Base-by-base conservation (phyloP, 2,888 invertebrate genomes). In the Patella caerulea region DNA sequence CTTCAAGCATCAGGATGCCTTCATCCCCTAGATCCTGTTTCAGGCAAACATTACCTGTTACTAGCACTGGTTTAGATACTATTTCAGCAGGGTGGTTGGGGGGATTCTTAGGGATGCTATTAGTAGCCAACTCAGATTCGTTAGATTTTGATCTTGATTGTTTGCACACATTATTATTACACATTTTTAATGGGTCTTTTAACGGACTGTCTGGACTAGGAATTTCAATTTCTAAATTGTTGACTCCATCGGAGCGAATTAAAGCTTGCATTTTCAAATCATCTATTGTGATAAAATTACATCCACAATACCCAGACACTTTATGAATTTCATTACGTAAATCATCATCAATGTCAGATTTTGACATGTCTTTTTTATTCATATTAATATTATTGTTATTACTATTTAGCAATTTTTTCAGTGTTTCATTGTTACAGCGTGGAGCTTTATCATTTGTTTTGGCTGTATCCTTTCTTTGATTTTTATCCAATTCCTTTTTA, bases 181-280 rank as follows among this genome's bases (percentile, higher is more conserved):
- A 45, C 45, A 45, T 45, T 9, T 45, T 45, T 45, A 45, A 45
- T 45, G 7, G 9, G 1, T 45, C 45, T 45, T 45, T 45, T 45
- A 45, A 9, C 9, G 45, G 45, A 45, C 45, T 45, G 45, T 45
- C 45, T 45, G 78, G 72, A 72, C 72, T 75, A 52, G 87, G 86
- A 76, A 87, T 83, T 76, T 86, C 87, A 73, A 87, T 87, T 74
- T 87, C 87, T 52, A 87, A 80, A 74, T 85, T 87, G 78, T 87
- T 87, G 76, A 84, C 84, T 34, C 87, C 88, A 80, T 87, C 87
- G 14, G 87, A 86, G 75, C 87, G 78, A 52, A 88, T 86, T 53
- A 83, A 81, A 71, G 87, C 87, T 78, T 86, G 86, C 83, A 88
- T 82, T 73, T 84, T 84, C 45, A 85, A 84, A 79, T 88, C 87